Evolutionary conservation across 37 sponge, comb jelly and placozoan species (phyloP).

Genomic region (Diacarnus erythraeanus): DNA sequence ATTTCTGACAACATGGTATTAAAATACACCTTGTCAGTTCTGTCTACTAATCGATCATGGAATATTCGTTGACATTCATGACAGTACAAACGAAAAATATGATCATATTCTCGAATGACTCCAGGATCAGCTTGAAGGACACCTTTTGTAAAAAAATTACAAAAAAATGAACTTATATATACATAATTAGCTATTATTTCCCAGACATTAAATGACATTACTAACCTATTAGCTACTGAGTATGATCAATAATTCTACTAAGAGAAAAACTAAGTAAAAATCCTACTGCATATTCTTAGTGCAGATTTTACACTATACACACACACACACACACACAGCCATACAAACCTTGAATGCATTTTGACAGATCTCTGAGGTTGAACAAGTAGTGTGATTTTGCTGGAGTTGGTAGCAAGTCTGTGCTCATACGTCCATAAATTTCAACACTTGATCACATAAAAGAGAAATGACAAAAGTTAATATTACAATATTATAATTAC

Average conservation of each 20-base stretch:
- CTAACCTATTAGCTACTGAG: too few species aligned
- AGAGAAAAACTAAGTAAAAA: too few species aligned
- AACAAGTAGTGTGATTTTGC: slow-evolving; percentile 99
- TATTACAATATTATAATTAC: slow-evolving; percentile 5
- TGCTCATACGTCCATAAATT: slow-evolving; percentile 96
- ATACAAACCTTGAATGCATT: slow-evolving; percentile 91
- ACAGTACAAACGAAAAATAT: slow-evolving; percentile 92
- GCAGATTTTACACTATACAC: too few species aligned
- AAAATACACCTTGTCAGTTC: slow-evolving; percentile 91
- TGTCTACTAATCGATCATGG: slow-evolving; percentile 95
- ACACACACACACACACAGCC: too few species aligned
- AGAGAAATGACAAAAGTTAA: neutral
- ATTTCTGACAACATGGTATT: slow-evolving; percentile 95
- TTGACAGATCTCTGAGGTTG: slow-evolving; percentile 96
- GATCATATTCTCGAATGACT: slow-evolving; percentile 88
- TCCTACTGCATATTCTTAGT: too few species aligned
- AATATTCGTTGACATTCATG: slow-evolving; percentile 97
- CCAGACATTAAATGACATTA: too few species aligned
- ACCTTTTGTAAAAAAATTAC: too few species aligned
- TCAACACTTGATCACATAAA: slow-evolving; percentile 63
- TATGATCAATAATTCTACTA: too few species aligned
- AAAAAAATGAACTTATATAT: too few species aligned
- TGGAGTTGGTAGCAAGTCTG: slow-evolving; percentile 97
- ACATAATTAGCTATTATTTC: too few species aligned
- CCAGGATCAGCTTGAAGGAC: slow-evolving; percentile 97